Conservation (phyloP, 2,888 invertebrate species). For the Pterostichus niger region DNA sequence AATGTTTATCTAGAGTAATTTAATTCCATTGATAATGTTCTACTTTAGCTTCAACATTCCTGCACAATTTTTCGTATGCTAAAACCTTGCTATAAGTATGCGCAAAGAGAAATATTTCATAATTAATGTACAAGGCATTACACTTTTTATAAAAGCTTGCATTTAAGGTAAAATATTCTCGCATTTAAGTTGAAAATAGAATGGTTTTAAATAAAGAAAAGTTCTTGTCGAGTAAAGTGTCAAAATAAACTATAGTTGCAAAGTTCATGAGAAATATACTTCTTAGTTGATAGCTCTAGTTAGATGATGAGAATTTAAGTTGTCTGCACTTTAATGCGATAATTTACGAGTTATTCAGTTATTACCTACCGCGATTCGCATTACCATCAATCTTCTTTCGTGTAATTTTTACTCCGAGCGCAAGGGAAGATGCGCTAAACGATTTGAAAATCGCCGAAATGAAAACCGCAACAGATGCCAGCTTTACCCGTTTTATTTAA, state of each 20-base stretch:
- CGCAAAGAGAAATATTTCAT: slow-evolving; percentile 1
- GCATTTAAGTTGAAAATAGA: not conserved
- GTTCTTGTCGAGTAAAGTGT: slow-evolving; percentile 10
- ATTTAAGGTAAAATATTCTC: not conserved
- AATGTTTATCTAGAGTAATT: slow-evolving; percentile 10
- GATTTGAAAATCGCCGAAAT: slow-evolving; percentile 24
- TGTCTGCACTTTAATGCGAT: slow-evolving; percentile 23
- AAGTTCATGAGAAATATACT: slow-evolving; percentile 16
- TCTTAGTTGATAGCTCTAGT: not conserved
- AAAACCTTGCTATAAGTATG: not conserved
- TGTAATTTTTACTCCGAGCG: slow-evolving; percentile 22
- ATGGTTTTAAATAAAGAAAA: slow-evolving; percentile 5
- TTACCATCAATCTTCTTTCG: slow-evolving; percentile 33
- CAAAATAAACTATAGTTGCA: slow-evolving; percentile 23
- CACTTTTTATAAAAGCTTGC: slow-evolving; percentile 8
- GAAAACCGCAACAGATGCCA: slow-evolving; percentile 36
- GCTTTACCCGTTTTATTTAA: not conserved
- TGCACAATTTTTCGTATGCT: not conserved
- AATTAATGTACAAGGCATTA: slow-evolving; percentile 19
- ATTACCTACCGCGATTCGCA: not conserved
- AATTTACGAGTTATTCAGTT: slow-evolving; percentile 42
- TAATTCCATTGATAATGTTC: slow-evolving; percentile 3
- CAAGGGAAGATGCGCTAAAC: slow-evolving; percentile 4
- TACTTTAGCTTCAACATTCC: not conserved
- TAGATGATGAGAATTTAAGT: slow-evolving; percentile 10